Evolutionary conservation across 1,140 invertebrate genomes (phyloP), one percentile per base, ranked within the genome.

Genomic region (Drosophila guanche): DNA sequence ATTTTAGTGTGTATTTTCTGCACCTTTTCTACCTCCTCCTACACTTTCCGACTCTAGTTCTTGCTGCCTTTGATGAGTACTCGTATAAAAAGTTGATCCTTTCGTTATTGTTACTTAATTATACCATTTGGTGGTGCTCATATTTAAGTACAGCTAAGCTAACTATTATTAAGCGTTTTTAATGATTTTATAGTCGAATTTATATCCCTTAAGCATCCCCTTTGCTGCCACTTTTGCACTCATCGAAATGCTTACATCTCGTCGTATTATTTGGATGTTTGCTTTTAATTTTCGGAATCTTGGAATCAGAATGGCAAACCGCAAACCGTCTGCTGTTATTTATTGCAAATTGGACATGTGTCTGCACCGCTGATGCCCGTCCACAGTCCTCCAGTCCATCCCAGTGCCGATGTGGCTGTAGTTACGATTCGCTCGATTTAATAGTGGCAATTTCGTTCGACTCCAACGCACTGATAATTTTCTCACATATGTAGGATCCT

Each of bases 381-480:
- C n/a, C 12, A 6, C 7, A 12, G 25, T 29, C 25, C 25, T 59
- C 27, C 51, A 22, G 61, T 33, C 43, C 46, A 52, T 68, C 66
- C 66, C 55, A 43, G 14, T 58, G 41, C 47, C 50, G 63, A 70
- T 47, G 61, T 43, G 51, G 56, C 56, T 66, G 55, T 76, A 68
- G 67, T 69, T 70, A 74, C 69, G 85, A 81, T 76, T 76, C 79
- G 76, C 78, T 76, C 65, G 67, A 65, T 78, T 89, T 89, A 89
- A 88, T 81, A 77, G 76, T 86, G 69, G 68, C 83, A 84, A 88
- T 90, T 90, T 88, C 67, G 79, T 70, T 89, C 75, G 76, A 90
- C 88, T 90, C 88, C 88, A 88, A 90, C 88, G 88, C 88, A 90
- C 74, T 88, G 86, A 88, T 90, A 88, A 90, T 90, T 84, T 90